These are phyloP conservation scores for Mionectes olivaceus DNA, from an alignment of 2,797 vertebrate genomes.

Conservation along the genomic window DNA sequence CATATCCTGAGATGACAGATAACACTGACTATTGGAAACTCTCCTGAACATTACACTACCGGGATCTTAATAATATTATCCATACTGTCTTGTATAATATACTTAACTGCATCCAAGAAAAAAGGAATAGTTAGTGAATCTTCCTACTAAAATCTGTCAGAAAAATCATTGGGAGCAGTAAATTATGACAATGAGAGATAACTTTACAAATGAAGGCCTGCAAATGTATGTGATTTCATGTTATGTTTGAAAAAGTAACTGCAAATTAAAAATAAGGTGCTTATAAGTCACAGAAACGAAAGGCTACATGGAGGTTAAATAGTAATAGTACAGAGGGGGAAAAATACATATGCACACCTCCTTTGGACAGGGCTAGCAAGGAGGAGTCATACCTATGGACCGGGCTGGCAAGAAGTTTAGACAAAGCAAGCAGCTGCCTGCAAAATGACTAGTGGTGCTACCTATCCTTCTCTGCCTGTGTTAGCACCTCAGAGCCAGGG, in stretches of 20 bases:
- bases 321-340: not conserved
- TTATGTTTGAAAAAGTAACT: constrained; percentile 14
- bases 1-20: constrained; percentile 22
- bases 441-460: not conserved
- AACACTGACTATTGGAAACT: not conserved
- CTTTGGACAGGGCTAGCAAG: not conserved
- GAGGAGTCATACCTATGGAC: not conserved
- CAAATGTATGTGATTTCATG: constrained; percentile 39
- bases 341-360: not conserved
- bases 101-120: constrained; percentile 52
- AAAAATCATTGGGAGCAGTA: constrained; percentile 76
- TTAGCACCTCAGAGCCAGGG: not conserved
- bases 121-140: constrained; percentile 63
- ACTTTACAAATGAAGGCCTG: constrained; percentile 69
- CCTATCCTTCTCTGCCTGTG: not conserved
- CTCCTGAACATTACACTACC: not conserved
- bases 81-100: constrained; percentile 26
- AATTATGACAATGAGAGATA: constrained; percentile 71
- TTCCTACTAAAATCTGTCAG: constrained; percentile 71
- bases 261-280: constrained; percentile 27
- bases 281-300: not conserved
- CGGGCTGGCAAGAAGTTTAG: not conserved
- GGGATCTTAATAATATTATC: constrained; percentile 27
- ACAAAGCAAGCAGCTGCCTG: not conserved
- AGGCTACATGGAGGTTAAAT: not conserved